These are phyloP conservation scores for Podarcis siculus DNA, from an alignment of 2,797 vertebrate species.

Conservation along the genomic window DNA sequence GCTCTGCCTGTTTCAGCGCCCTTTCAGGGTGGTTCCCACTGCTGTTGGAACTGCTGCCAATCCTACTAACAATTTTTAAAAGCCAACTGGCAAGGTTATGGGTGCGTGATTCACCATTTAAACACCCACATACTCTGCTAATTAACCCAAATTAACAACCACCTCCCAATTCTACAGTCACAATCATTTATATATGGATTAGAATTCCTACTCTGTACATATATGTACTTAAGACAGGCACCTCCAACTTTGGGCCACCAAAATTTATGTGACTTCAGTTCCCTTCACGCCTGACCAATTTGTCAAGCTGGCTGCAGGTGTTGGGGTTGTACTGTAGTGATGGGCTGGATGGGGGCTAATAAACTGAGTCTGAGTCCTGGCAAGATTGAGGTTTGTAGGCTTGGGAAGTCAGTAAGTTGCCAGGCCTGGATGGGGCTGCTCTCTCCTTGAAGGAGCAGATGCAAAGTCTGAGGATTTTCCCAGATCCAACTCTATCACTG, in stretches of 20 bases:
- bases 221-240: not conserved
- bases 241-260: not conserved
- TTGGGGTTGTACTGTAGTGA: too few relatives aligned
- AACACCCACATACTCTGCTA: not conserved
- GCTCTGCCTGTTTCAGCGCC: not conserved
- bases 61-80: not conserved
- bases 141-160: not conserved
- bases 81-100: not conserved
- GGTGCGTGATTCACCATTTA: slow-evolving; percentile 9
- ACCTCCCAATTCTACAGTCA: not conserved
- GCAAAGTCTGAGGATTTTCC: too few relatives aligned
- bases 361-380: too few relatives aligned
- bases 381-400: too few relatives aligned
- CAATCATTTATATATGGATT: not conserved
- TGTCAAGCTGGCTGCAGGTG: too few relatives aligned
- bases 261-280: not conserved
- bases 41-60: slow-evolving; percentile 5
- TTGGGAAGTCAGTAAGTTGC: too few relatives aligned
- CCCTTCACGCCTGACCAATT: not conserved
- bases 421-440: too few relatives aligned
- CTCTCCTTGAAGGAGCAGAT: too few relatives aligned
- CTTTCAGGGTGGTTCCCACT: not conserved
- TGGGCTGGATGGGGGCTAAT: too few relatives aligned
- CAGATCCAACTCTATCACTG: too few relatives aligned
- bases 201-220: not conserved